These are phyloP conservation scores for Penelope pileata DNA, from an alignment of 2,113 vertebrate genomes.

Conservation along the genomic window DNA sequence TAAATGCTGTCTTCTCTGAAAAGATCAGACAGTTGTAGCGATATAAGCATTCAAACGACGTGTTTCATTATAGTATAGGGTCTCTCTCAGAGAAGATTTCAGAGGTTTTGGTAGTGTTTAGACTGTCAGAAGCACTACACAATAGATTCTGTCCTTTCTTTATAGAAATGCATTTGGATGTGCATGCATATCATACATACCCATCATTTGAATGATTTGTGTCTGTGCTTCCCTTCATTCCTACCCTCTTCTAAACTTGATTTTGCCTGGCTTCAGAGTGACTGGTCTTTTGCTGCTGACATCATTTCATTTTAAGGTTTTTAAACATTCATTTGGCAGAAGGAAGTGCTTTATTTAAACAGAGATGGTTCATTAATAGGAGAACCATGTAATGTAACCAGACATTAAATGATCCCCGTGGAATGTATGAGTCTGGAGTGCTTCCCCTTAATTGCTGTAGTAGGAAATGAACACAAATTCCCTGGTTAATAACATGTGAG, in stretches of 20 bases:
- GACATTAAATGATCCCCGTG: constrained; percentile 45
- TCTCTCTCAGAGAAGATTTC: not conserved
- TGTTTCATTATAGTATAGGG: not conserved
- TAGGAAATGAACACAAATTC: constrained; percentile 59
- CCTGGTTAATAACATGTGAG: constrained; percentile 49
- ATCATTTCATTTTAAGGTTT: constrained; percentile 25
- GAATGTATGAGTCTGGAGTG: constrained; percentile 45
- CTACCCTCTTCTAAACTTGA: not conserved
- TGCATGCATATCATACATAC: not conserved
- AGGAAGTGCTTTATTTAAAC: constrained; percentile 47
- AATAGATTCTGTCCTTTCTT: not conserved
- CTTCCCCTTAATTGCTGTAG: constrained; percentile 54
- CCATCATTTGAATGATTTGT: not conserved
- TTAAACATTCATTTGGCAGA: constrained; percentile 37
- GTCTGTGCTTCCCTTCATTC: not conserved
- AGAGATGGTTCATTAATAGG: constrained; percentile 40
- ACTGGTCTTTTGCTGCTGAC: constrained; percentile 19
- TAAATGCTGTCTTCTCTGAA: not conserved
- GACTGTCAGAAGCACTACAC: not conserved
- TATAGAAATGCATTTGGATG: not conserved
- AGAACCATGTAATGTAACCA: constrained; percentile 52
- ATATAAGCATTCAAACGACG: not conserved
- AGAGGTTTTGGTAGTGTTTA: not conserved
- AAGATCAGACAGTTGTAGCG: not conserved
- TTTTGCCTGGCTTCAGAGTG: not conserved